phyloP scores from a whole-genome alignment of 2,888 invertebrate genomes.

The Scrobipalpa atriplicella region DNA sequence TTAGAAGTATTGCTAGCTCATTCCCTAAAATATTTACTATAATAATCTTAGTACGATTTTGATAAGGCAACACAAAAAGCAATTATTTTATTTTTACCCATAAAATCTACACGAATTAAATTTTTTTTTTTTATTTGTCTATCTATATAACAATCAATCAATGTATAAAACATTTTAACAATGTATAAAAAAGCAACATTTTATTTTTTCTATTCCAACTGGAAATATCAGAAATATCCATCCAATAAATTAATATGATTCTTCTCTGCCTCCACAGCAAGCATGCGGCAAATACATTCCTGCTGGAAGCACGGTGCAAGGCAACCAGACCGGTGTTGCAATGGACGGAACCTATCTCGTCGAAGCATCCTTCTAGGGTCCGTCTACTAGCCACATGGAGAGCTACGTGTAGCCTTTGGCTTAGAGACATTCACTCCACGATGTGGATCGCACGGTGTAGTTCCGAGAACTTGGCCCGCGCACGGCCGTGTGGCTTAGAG shows the following conservation, averaged over 20 bases:
- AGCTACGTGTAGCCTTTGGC: constrained; percentile 37
- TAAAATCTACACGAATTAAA: too few relatives aligned
- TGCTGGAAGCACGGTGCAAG: constrained; percentile 90
- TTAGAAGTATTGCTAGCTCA: background rate
- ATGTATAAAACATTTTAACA: too few relatives aligned
- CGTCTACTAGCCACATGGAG: constrained; percentile 68
- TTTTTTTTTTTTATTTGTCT: too few relatives aligned
- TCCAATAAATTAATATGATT: background rate
- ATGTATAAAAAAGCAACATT: too few relatives aligned
- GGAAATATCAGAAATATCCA: too few relatives aligned
- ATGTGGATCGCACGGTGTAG: background rate
- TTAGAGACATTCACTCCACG: constrained; percentile 16
- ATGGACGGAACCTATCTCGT: constrained; percentile 94
- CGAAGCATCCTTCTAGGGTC: constrained; percentile 90
- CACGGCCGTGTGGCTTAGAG: constrained; percentile 13
- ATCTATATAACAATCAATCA: too few relatives aligned
- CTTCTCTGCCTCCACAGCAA: constrained; percentile 77
- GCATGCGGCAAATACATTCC: constrained; percentile 95
- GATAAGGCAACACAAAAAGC: too few relatives aligned
- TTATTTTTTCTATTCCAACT: too few relatives aligned
- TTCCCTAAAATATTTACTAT: background rate
- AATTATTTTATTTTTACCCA: too few relatives aligned
- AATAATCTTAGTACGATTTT: too few relatives aligned
- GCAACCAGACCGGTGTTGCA: constrained; percentile 90
- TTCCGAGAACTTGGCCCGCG: background rate